Evolutionary conservation across 2,888 invertebrate species (phyloP), one percentile per base, ranked within the genome.

Genomic region (Dugesia japonica): DNA sequence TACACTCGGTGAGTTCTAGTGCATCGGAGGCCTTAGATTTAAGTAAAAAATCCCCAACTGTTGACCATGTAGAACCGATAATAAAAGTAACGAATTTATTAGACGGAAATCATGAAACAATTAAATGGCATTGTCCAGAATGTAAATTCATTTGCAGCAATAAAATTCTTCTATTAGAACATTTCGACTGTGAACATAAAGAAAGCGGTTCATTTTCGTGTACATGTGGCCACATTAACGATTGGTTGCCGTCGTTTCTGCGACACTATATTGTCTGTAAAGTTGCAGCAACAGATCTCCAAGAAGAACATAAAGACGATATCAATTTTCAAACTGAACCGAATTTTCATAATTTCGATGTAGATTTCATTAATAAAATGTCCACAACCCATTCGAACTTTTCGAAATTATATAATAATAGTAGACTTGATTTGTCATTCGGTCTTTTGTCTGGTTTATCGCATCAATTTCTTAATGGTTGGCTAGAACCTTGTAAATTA

Each of bases 211-310:
- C 72, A n/a, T 74, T 74, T 38, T 74, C 74, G 1, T 74, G 74
- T 38, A 74, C 74, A 13, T 74, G 74, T 42, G 38, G 38, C 20
- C 27, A 74, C 20, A 13, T 31, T 7, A 28, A 28, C 20, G 74
- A 74, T 26, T 26, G 74, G 26, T 26, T 74, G 23, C 74, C 74
- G 20, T 28, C 27, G 9, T 74, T 74, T 20, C 42, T 74, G 1
- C 4, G 74, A 20, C 74, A 74, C 20, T 74, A 74, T 38, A 38
- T 74, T 28, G 31, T 26, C 4, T 74, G 74, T 38, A 27, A 27
- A n/a, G 31, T 74, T 4, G 74, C 74, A n/a, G 74, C 74, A 28
- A 74, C 74, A 7, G 74, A 74, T 20, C 74, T 74, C 20, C 74
- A 74, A 38, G 74, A 38, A 38, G 56, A 56, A 56, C 56, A 56